Evolutionary conservation across 2,888 invertebrate species (phyloP).

Genomic region (Hyposoter didymator): DNA sequence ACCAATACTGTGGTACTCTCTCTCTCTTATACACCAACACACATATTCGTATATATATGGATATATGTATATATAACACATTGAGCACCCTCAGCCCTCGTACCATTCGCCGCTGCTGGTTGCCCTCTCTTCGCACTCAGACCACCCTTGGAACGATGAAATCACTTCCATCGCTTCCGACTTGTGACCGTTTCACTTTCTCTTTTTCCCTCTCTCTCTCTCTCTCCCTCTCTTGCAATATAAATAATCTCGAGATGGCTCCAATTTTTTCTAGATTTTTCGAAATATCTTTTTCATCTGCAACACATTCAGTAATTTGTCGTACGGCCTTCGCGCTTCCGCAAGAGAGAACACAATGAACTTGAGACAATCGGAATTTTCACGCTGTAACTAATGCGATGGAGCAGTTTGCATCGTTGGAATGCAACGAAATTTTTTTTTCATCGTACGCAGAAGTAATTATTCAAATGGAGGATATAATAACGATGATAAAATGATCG

Average conservation of each 20-base stretch:
- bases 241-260: not conserved
- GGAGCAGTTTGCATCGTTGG: no score
- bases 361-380: not conserved
- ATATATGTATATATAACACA: not conserved
- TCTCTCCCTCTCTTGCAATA: not conserved
- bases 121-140: slow-evolving; percentile 22
- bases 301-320: not conserved
- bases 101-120: slow-evolving; percentile 38
- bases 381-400: not conserved
- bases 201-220: no score
- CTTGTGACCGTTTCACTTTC: slow-evolving; percentile 23
- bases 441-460: no score
- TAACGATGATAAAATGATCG: no score
- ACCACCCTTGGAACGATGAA: slow-evolving; percentile 43
- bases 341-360: not conserved
- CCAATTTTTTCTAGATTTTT: not conserved
- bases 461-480: no score
- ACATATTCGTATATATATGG: not conserved
- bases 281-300: not conserved
- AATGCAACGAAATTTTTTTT: no score
- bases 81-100: slow-evolving; percentile 19
- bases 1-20: slow-evolving; percentile 17
- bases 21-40: not conserved
- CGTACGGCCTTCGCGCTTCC: not conserved
- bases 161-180: slow-evolving; percentile 66